A percentile compares a stretch with the other conserved stretches of the same genome.
phyloP scores from a whole-genome alignment of 2,113 vertebrate species.

The Ivindomyrus marchei region DNA sequence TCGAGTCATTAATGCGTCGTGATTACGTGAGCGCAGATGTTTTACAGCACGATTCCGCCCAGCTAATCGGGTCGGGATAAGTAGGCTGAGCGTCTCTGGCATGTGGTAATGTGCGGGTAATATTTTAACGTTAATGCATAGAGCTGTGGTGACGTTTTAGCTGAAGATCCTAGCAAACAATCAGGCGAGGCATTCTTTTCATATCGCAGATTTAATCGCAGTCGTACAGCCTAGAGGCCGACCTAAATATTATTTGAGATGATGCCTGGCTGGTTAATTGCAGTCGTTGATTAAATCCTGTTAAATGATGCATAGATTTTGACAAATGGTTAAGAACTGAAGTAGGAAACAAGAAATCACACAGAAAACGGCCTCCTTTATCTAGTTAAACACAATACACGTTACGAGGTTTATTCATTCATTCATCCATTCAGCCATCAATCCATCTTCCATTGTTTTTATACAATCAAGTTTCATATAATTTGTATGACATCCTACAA shows the following conservation, averaged over 20 bases:
- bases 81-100: slow-evolving; percentile 41
- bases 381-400: neutral
- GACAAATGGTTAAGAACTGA: neutral
- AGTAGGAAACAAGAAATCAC: neutral
- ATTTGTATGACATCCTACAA: neutral
- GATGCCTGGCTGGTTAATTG: neutral
- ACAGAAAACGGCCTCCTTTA: neutral
- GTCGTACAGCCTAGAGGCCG: neutral
- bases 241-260: neutral
- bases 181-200: neutral
- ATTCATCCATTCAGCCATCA: neutral
- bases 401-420: neutral
- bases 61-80: slow-evolving; percentile 51
- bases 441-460: neutral
- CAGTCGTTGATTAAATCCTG: neutral
- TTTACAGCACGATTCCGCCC: slow-evolving; percentile 47
- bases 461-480: neutral
- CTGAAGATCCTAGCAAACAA: neutral
- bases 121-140: slow-evolving; percentile 56
- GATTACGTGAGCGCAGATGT: slow-evolving; percentile 49
- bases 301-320: neutral
- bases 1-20: slow-evolving; percentile 49
- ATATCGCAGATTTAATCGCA: neutral
- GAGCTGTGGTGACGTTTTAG: slow-evolving; percentile 31
- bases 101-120: slow-evolving; percentile 20